Base-by-base conservation (phyloP, 2,888 invertebrate species). In the Fragum sueziense region DNA sequence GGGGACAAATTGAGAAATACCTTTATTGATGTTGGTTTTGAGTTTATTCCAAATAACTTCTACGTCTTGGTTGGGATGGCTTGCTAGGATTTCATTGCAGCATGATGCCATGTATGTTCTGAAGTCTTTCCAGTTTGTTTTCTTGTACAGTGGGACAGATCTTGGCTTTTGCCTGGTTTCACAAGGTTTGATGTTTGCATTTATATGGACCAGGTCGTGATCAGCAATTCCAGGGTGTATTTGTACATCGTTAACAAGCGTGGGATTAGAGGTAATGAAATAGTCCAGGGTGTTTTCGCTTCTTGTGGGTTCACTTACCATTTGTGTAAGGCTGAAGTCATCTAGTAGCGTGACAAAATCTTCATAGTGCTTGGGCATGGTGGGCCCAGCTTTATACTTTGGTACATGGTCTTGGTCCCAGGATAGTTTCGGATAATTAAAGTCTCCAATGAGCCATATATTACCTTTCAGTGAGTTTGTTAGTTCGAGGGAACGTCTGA, bases 221-320 rank as follows among this genome's bases (percentile, higher is more conserved):
- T 37, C 37, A 37, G 37, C 37, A 37, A 37, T 37, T 9, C 37
- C 37, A 37, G 37, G 37, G 37, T 37, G 37, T 37, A 14, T 37
- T 37, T 47, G 22, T 11, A 34, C 68, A 22, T 29, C 29, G 11
- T 68, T 67, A 1, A 73, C 67, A 65, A 73, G 31, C 17, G 73
- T 74, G 27, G 22, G 67, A n/a, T 69, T 69, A 34, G 67, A 67
- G 31, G 27, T 67, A 1, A 67, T 14, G 37, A 67, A 57, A 57
- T 20, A 25, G 57, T 51, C 47, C 41, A 69, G 51, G 29, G n/a
- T n/a, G n/a, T n/a, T n/a, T n/a, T n/a, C n/a, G n/a, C n/a, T 69
- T 52, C 2, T 51, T 34, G 27, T 70, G n/a, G 70, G 70, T 17
- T 70, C 70, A 29, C 2, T 57, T 2, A 54, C 57, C 54, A 70